Evolutionary conservation across 1,140 invertebrate genomes (phyloP).

Genomic region (roundworm (Caenorhabditis elegans)): DNA sequence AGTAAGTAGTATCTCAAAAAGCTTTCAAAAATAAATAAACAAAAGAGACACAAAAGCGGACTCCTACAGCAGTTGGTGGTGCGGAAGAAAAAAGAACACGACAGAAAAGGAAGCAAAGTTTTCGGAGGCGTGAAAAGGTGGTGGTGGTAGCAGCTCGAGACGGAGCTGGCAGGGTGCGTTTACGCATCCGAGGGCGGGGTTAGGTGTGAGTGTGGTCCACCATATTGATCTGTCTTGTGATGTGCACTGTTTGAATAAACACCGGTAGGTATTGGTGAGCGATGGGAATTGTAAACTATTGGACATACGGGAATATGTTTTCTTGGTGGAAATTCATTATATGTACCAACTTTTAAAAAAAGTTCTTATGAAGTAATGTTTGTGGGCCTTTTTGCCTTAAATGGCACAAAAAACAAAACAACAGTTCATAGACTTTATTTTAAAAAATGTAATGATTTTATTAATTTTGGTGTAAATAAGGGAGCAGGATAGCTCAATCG

Average conservation of each 20-base stretch:
- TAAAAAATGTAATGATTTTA: no score
- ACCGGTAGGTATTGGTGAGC: no score
- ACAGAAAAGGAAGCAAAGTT: not conserved
- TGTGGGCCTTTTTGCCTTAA: no score
- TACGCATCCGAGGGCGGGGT: not conserved
- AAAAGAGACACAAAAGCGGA: not conserved
- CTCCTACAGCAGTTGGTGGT: constrained; percentile 15
- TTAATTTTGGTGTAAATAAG: no score
- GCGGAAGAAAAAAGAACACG: not conserved
- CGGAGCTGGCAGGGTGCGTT: not conserved
- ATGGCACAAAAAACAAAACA: no score
- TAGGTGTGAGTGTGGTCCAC: constrained; percentile 19
- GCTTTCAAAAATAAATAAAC: constrained; percentile 6
- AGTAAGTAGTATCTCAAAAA: not conserved
- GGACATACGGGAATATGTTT: no score
- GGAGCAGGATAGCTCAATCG: no score
- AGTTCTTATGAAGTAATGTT: no score
- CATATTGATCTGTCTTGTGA: constrained; percentile 5
- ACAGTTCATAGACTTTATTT: no score
- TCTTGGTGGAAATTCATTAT: no score
- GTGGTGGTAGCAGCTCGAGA: not conserved
- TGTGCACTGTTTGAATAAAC: not conserved
- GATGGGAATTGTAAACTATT: no score
- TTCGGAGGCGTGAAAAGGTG: not conserved
- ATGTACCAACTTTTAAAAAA: no score